Base-by-base conservation (phyloP, 2,888 invertebrate genomes). In the Idaea dimidiata region DNA sequence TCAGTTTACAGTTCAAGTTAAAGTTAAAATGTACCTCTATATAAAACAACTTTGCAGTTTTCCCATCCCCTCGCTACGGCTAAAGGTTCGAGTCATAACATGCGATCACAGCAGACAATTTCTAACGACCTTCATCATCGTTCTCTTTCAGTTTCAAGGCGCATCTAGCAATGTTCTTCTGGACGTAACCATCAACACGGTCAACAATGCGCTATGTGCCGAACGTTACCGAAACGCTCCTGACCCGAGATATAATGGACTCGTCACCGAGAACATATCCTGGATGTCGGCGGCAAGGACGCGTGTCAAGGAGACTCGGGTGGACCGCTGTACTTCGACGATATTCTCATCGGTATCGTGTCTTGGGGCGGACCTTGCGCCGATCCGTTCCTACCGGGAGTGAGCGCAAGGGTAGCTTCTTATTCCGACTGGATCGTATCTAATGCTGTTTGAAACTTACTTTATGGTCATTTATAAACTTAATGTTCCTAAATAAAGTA, bases 281-380 rank as follows among this genome's bases (percentile, higher is more conserved):
- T 83, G 0, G 77, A 76, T 54, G 69, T 71, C 0, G 82, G 81
- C 0, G 82, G 81, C 17, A 68, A 69, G 14, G 83, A 82, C 61
- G 78, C 80, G 10, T 84, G 82, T 66, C 81, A 88, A 76, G 88
- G 67, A 0, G 77, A 76, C 66, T 73, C 74, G 2, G 77, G 91
- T 4, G 91, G 91, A 32, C 89, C 91, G 58, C 72, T 90, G 67
- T 85, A 82, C 69, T 81, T 78, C 71, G 75, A 73, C 31, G 78
- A 80, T 16, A 61, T 72, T 65, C 78, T 89, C 62, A 80, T 74
- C 60, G 90, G 90, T 54, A 73, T 91, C 66, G 86, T 89, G 24
- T 89, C 89, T 60, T 89, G 87, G 84, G 90, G 89, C 67, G 76
- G 79, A 60, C 83, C 84, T 17, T 91, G 91, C 67, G 91, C 88